Base-by-base conservation (phyloP, 2,113 vertebrate genomes). In the Prunella himalayana region DNA sequence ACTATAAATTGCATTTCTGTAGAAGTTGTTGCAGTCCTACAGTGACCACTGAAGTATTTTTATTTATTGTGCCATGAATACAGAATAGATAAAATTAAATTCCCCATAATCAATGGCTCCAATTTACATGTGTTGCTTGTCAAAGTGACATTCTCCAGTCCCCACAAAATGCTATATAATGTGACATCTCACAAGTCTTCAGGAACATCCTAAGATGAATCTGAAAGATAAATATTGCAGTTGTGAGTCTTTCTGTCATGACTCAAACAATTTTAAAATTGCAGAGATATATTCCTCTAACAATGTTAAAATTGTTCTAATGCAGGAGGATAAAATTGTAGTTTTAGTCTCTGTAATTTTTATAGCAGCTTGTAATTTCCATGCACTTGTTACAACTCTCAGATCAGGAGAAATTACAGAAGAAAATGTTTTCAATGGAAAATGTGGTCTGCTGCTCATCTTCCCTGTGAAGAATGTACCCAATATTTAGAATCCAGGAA, bases 181-280 rank as follows among this genome's bases (percentile, higher is more conserved):
- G 87, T 98, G 97, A 97, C 97, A 97, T 94, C 96, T 97, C 95
- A 83, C 94, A 91, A 95, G 90, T 96, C 95, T 97, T 97, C 63
- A 86, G 93, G 96, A 98, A 98, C 95, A 90, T 96, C 96, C 90
- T 95, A 88, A 96, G 94, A 97, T 96, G 94, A 97, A 98, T 96
- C 82, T 97, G 97, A 97, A 98, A 97, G 98, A 97, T 98, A 98
- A 98, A 98, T 98, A 98, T 98, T 98, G 97, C 97, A 98, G 96
- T 98, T 98, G 94, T 97, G 97, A 98, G 97, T 97, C 97, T 98
- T 97, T 97, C 97, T 98, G 97, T 98, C 98, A 98, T 98, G 97
- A 98, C 98, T 98, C 96, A 98, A 98, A 98, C 98, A 98, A 98
- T 98, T 98, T 98, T 97, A 97, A 98, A 98, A 98, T 98, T 98